A percentile compares a stretch with the other conserved stretches of the same genome.
phyloP scores from a whole-genome alignment of 2,113 vertebrate genomes.

The Puffinus mauretanicus region DNA sequence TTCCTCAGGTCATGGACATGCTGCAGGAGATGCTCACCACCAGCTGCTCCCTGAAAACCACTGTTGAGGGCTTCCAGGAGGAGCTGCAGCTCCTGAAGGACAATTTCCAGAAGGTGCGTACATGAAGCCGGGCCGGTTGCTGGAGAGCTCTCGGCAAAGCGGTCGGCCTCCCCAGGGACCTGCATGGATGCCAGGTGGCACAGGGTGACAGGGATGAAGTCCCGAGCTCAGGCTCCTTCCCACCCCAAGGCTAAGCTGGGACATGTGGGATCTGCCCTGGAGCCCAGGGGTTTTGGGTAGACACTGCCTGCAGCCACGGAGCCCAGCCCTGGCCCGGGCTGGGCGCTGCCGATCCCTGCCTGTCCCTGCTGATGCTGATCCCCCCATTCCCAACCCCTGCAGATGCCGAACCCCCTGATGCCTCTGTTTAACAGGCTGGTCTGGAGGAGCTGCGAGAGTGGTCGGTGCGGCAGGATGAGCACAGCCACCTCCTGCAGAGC shows the following conservation, averaged over 20 bases:
- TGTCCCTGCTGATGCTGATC: background rate
- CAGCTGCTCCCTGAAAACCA: background rate
- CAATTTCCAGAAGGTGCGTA: background rate
- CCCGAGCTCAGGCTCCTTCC: background rate
- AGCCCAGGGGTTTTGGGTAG: background rate
- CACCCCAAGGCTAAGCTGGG: background rate
- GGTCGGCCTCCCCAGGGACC: background rate
- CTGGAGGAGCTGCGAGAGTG: background rate
- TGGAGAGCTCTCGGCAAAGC: background rate
- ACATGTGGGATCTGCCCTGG: background rate
- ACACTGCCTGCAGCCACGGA: background rate
- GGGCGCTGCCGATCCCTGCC: background rate
- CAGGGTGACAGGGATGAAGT: background rate
- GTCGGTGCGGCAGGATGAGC: background rate
- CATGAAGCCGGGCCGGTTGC: background rate
- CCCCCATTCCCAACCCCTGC: background rate
- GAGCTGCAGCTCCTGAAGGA: constrained; percentile 50
- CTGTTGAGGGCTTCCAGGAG: background rate
- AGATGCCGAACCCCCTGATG: fast-evolving
- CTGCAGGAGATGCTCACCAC: constrained; percentile 63
- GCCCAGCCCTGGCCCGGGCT: background rate
- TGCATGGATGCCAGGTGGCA: fast-evolving
- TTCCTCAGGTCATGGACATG: constrained; percentile 23
- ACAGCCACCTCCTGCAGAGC: background rate
- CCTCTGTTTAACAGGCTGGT: background rate